A percentile compares a stretch with the other conserved stretches of the same genome.
Evolutionary conservation across 2,888 invertebrate species (phyloP).

Genomic region (Cantharis flavilabris): DNA sequence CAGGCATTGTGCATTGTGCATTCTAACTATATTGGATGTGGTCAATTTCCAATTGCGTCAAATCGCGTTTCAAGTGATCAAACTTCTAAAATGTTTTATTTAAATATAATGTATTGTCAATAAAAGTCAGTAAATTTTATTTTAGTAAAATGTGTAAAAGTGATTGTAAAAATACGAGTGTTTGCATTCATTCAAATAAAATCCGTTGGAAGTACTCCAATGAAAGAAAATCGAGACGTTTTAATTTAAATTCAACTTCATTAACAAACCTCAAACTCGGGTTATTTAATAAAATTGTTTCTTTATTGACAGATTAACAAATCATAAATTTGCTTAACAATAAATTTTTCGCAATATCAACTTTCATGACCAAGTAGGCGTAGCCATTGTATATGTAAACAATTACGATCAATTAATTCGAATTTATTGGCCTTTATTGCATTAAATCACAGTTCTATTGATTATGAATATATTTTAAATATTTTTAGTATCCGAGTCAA

Average conservation of each 20-base stretch:
- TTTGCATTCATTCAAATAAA: too few species aligned
- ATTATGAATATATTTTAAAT: background rate
- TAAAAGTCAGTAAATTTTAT: too few species aligned
- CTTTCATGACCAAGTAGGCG: background rate
- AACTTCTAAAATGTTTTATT: too few species aligned
- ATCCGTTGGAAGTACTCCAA: background rate
- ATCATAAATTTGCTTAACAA: background rate
- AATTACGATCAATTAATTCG: background rate
- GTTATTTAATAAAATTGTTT: background rate
- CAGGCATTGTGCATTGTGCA: too few species aligned
- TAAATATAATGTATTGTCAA: too few species aligned
- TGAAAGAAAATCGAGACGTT: background rate
- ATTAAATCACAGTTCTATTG: background rate
- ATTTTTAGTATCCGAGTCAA: background rate
- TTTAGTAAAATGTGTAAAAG: too few species aligned
- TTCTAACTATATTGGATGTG: too few species aligned
- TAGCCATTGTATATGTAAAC: background rate
- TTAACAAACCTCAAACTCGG: background rate
- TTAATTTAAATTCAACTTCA: background rate
- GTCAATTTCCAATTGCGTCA: too few species aligned
- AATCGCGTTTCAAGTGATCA: too few species aligned
- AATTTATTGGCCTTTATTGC: background rate
- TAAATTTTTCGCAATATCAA: background rate
- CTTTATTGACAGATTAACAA: background rate
- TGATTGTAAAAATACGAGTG: too few species aligned